Percentiles rank a stretch among this genome's conserved stretches.
These are phyloP conservation scores for Leptogaster cylindrica DNA, from an alignment of 2,888 invertebrate species.

Conservation along the genomic window DNA sequence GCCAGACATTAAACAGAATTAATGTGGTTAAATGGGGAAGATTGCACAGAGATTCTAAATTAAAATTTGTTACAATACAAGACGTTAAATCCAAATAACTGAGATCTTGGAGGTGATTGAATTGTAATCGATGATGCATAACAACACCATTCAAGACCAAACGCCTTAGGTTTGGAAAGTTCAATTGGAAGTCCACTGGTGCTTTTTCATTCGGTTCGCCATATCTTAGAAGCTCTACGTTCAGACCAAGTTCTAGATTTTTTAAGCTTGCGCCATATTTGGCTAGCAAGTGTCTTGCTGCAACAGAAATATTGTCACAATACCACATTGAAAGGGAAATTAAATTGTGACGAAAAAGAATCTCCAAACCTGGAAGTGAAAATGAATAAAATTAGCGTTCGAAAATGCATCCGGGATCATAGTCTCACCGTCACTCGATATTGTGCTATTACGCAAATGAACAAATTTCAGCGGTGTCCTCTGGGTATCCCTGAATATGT, in stretches of 20 bases:
- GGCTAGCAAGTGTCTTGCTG: constrained; percentile 72
- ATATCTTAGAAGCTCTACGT: constrained; percentile 68
- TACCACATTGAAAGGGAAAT: constrained; percentile 77
- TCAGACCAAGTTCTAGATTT: constrained; percentile 74
- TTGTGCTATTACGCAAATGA: constrained; percentile 72
- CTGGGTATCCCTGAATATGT: constrained; percentile 72
- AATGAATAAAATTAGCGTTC: background rate
- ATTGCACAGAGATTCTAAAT: constrained; percentile 63
- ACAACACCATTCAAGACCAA: constrained; percentile 60
- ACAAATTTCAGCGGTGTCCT: constrained; percentile 74
- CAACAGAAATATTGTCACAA: constrained; percentile 71
- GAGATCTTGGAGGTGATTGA: constrained; percentile 56
- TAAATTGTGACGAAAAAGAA: constrained; percentile 76
- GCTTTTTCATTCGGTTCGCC: constrained; percentile 62
- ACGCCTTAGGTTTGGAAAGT: constrained; percentile 59
- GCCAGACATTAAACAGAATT: constrained; percentile 80
- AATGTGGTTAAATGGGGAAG: constrained; percentile 75
- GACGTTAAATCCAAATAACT: constrained; percentile 60
- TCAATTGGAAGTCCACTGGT: constrained; percentile 69
- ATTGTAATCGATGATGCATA: constrained; percentile 58
- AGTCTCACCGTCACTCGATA: constrained; percentile 71
- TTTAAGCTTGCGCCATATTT: constrained; percentile 72
- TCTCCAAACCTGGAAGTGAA: constrained; percentile 64
- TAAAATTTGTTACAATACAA: constrained; percentile 60
- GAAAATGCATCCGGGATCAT: background rate